Conservation (phyloP, 2,113 vertebrate species). For the Sminthopsis crassicaudata region DNA sequence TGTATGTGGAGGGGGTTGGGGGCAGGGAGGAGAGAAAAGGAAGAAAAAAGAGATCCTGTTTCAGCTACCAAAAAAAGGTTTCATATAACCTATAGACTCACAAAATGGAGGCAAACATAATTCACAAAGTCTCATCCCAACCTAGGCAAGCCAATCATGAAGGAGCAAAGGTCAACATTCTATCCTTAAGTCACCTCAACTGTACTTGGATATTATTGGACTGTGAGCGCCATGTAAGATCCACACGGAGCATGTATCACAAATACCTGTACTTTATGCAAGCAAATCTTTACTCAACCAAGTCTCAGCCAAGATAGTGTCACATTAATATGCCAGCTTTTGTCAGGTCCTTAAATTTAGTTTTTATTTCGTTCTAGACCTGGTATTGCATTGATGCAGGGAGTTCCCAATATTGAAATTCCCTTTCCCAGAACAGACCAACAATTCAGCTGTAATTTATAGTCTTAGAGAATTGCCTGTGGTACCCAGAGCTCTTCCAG, state of each 20-base stretch:
- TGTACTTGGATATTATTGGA: background rate
- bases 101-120: constrained; percentile 26
- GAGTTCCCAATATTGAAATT: background rate
- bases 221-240: background rate
- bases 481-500: background rate
- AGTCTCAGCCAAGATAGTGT: background rate
- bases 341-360: background rate
- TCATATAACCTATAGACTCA: constrained; percentile 22
- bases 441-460: background rate
- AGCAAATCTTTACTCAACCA: constrained; percentile 17
- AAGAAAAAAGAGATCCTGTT: constrained; percentile 29
- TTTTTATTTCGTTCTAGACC: background rate
- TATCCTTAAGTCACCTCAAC: constrained; percentile 30
- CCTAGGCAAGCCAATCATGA: constrained; percentile 18
- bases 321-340: background rate
- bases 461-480: background rate
- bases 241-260: background rate
- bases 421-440: background rate
- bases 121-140: background rate
- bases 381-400: background rate
- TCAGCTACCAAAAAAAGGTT: constrained; percentile 51
- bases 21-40: background rate
- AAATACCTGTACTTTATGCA: background rate
- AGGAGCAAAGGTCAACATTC: background rate
- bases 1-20: too few relatives aligned